Base-by-base conservation (phyloP, 2,797 vertebrate genomes). In the Catharus ustulatus region DNA sequence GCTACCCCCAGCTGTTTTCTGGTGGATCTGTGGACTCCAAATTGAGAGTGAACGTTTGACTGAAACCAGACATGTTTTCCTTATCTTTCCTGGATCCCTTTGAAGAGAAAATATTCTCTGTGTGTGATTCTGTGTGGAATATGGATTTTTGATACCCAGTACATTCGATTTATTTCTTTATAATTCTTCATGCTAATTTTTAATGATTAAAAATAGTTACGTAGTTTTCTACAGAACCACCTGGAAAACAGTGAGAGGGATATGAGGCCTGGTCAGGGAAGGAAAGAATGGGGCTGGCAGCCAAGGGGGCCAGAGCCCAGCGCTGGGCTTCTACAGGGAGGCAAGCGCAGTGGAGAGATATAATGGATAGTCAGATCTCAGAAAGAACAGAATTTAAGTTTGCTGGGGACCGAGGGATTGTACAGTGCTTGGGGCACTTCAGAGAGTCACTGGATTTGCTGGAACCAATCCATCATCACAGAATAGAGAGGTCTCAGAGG, bases 361-460 rank as follows among this genome's bases (percentile, higher is more conserved):
- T 8, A 38, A 43, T 1, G 1, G 74, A 30, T 24, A 92, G 22
- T 22, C 5, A 67, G 61, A 54, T 2, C 43, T 77, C 68, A 71
- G 30, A 76, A 89, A 40, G 34, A 84, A 52, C 1, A 6, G 32
- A 75, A 79, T 10, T 16, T 46, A 40, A 46, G 29, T 45, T 64
- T 87, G 3, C 45, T 69, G 45, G 15, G 29, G 21, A 23, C 16
- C 0, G 0, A 74, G 42, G 8, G 19, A 21, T 55, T 84, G 19
- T 58, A 48, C 15, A 48, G 40, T 48, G 34, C 30, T 52, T 54
- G 29, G 24, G 13, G 27, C 36, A 66, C 10, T 49, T 57, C 42
- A 57, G 30, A 69, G 40, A 52, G 38, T 68, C 23, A 17, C 32
- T 61, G 29, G 1, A 1, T 58, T 68, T 82, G 18, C 46, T 73